phyloP scores from a whole-genome alignment of 1,140 invertebrate species.

The Lamellibrachia luymesi region DNA sequence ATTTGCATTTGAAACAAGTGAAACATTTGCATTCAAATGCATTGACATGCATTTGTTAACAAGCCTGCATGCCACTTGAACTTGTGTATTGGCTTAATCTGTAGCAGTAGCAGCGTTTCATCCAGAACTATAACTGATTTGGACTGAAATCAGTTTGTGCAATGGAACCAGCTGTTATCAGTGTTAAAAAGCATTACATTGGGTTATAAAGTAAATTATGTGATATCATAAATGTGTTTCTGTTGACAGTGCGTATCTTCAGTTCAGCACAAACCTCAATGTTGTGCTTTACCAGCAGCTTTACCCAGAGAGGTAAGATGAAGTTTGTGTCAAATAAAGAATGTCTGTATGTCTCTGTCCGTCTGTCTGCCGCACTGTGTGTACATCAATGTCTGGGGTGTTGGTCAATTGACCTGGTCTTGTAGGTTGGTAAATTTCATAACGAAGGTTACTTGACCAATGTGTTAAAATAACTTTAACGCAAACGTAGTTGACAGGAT shows the following conservation, averaged over 20 bases:
- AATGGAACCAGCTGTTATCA: no score
- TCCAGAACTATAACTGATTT: neutral
- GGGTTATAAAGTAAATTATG: neutral
- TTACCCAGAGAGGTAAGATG: slow-evolving; percentile 64
- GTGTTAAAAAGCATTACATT: neutral
- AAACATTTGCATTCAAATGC: no score
- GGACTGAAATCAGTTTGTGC: neutral
- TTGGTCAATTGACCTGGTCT: neutral
- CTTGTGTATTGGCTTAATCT: neutral
- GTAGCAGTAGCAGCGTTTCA: neutral
- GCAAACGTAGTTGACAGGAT: no score
- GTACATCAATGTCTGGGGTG: neutral
- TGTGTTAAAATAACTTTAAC: no score
- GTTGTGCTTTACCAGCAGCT: slow-evolving; percentile 76
- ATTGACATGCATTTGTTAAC: no score
- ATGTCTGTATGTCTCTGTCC: neutral
- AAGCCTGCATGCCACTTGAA: neutral
- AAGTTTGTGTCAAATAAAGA: neutral
- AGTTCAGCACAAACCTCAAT: slow-evolving; percentile 72
- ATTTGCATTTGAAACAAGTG: no score
- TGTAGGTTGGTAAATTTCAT: no score
- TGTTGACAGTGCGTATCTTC: slow-evolving; percentile 47
- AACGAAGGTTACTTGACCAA: no score
- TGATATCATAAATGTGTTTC: slow-evolving; percentile 14
- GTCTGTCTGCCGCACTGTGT: neutral